Evolutionary conservation across 2,113 vertebrate genomes (phyloP), one percentile per base, ranked within the genome.

Genomic region (Alaudala cheleensis): DNA sequence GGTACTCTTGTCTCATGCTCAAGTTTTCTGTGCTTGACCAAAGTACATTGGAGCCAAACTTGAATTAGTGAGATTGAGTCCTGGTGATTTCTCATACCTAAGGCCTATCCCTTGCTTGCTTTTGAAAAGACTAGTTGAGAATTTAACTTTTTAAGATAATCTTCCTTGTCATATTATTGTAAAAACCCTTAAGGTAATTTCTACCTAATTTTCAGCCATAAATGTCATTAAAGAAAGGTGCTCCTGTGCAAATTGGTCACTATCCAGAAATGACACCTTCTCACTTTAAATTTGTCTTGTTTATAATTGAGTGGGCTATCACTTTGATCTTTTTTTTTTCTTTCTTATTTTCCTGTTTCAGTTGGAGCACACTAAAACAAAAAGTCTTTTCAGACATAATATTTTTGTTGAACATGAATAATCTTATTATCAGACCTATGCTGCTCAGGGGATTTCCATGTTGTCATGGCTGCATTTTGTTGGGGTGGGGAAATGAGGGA

Each of bases 261-360:
- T 70, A 26, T 45, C 18, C 1, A 25, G 72, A 95, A 91, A 94
- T 65, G 5, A 87, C 62, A 95, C 51, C 49, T 64, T 93, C 44
- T 94, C 72, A 69, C 93, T 95, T 97, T 96, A 96, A 97, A 93
- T 93, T 90, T 90, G 15, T 77, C 93, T 88, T 96, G 94, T 97
- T 97, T 94, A 91, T 89, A 87, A 95, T 96, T 94, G 86, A 95
- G 91, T 95, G 94, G 96, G 96, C 92, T 94, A 92, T 96, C 93
- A 56, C 54, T 94, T 93, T 84, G 79, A 94, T 96, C 78, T 73
- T 79, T 77, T 90, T 42, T 42, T 66, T 42, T 86, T 96, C 93
- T 96, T 96, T 96, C 81, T 42, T 66, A 39, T 86, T 96, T 96
- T 96, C 84, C 96, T 93, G 90, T 95, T 88, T 96, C 80, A 89